Evolutionary conservation across 2,113 vertebrate species (phyloP).

Genomic region (Furnarius figulus): DNA sequence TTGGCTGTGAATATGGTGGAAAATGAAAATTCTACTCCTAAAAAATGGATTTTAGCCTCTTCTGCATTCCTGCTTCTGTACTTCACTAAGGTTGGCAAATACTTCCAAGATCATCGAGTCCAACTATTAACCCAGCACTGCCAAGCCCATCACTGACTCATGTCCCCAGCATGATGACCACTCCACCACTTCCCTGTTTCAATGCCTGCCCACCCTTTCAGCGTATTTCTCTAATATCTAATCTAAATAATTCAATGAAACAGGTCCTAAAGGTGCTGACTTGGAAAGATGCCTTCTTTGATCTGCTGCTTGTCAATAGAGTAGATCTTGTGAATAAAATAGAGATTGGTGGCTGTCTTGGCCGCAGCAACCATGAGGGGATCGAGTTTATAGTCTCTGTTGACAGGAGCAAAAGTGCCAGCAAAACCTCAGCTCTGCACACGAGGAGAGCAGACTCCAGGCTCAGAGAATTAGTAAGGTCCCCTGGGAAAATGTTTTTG

Average conservation of each 20-base stretch:
- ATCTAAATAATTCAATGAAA: neutral
- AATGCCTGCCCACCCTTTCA: neutral
- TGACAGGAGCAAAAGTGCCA: neutral
- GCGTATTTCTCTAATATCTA: neutral
- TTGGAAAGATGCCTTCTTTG: neutral
- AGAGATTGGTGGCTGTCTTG: neutral
- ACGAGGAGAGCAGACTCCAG: neutral
- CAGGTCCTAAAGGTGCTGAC: neutral
- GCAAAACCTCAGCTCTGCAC: neutral
- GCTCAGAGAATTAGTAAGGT: neutral
- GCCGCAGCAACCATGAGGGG: neutral
- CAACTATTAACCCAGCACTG: neutral
- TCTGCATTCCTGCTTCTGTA: neutral
- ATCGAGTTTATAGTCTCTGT: neutral
- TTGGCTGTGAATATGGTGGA: neutral
- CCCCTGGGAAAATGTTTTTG: neutral
- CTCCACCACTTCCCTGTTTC: neutral
- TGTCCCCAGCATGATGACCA: neutral
- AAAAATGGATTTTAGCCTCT: neutral
- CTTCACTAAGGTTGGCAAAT: neutral
- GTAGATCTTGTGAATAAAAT: neutral
- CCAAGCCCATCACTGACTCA: neutral
- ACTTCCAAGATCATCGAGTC: neutral
- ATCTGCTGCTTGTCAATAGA: neutral
- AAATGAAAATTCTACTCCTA: neutral